These are phyloP conservation scores for Parnassius glacialis DNA, from an alignment of 2,888 invertebrate genomes.

Conservation along the genomic window DNA sequence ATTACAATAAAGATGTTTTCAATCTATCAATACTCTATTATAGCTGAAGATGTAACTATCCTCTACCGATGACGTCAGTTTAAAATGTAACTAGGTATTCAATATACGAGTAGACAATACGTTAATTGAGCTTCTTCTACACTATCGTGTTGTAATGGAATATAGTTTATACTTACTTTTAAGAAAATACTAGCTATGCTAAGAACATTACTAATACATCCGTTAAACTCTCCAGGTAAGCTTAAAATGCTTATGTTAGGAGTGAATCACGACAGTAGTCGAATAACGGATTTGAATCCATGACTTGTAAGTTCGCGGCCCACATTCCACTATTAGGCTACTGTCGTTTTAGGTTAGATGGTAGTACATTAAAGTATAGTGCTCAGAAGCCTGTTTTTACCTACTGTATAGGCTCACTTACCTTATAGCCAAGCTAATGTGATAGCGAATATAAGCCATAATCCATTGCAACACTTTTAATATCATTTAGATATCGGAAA, in stretches of 20 bases:
- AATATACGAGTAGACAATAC: slow-evolving; percentile 44
- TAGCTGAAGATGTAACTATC: slow-evolving; percentile 30
- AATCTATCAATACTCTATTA: slow-evolving; percentile 50
- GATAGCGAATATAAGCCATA: slow-evolving; percentile 72
- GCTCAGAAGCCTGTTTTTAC: slow-evolving; percentile 41
- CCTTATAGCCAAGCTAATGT: slow-evolving; percentile 52
- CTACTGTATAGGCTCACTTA: slow-evolving; percentile 59
- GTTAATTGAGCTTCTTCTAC: slow-evolving; percentile 49
- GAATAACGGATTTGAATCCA: too few relatives aligned
- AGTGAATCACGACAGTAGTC: too few relatives aligned
- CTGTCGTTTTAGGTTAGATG: slow-evolving; percentile 43
- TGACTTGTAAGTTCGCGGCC: too few relatives aligned
- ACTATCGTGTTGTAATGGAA: slow-evolving; percentile 76
- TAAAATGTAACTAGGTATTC: slow-evolving; percentile 42
- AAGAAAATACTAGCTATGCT: too few relatives aligned
- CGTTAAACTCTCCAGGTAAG: too few relatives aligned
- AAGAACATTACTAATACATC: too few relatives aligned
- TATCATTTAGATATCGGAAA: slow-evolving; percentile 55
- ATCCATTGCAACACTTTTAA: slow-evolving; percentile 77
- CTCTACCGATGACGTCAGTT: slow-evolving; percentile 40
- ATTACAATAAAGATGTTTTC: slow-evolving; percentile 38
- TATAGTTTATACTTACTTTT: slow-evolving; percentile 49
- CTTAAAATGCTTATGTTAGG: too few relatives aligned
- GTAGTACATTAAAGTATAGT: slow-evolving; percentile 37
- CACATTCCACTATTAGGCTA: too few relatives aligned